A percentile compares a stretch with the other conserved stretches of the same genome.
Conservation (phyloP, 2,888 invertebrate species). For the Bellardia bayeri region DNA sequence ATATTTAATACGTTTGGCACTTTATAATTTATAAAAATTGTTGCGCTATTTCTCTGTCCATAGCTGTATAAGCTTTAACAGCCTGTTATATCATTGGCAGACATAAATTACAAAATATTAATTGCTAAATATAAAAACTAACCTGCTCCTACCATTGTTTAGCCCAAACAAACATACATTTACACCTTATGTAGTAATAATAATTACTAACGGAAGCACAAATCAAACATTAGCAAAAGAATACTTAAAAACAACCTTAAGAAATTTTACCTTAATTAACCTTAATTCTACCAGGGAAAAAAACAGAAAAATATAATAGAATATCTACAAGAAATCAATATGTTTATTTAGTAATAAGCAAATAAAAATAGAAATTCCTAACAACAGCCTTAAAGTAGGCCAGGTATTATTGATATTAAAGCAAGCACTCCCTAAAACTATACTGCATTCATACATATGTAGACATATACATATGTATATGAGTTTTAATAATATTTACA, state of each 20-base stretch:
- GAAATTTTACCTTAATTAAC: neutral
- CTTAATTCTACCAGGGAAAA: neutral
- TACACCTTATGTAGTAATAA: no score
- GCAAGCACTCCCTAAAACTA: conserved; percentile 25
- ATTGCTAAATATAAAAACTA: neutral
- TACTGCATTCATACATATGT: neutral
- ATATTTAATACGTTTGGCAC: no score
- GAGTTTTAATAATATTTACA: conserved; percentile 10
- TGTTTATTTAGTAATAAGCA: conserved; percentile 5
- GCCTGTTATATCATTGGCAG: neutral
- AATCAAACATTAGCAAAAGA: neutral
- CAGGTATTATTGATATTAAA: neutral
- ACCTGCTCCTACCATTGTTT: no score
- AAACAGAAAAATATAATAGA: neutral
- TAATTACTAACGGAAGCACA: neutral
- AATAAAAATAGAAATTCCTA: conserved; percentile 12
- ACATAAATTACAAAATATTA: neutral
- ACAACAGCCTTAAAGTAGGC: conserved; percentile 42
- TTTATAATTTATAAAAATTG: no score
- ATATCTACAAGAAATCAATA: neutral
- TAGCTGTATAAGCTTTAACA: neutral
- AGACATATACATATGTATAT: neutral
- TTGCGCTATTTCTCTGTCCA: no score
- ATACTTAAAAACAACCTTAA: no score
- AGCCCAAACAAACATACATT: no score